A percentile compares a stretch with the other conserved stretches of the same genome.
Evolutionary conservation across 2,113 vertebrate species (phyloP).

Genomic region (Oreotrochilus melanogaster): DNA sequence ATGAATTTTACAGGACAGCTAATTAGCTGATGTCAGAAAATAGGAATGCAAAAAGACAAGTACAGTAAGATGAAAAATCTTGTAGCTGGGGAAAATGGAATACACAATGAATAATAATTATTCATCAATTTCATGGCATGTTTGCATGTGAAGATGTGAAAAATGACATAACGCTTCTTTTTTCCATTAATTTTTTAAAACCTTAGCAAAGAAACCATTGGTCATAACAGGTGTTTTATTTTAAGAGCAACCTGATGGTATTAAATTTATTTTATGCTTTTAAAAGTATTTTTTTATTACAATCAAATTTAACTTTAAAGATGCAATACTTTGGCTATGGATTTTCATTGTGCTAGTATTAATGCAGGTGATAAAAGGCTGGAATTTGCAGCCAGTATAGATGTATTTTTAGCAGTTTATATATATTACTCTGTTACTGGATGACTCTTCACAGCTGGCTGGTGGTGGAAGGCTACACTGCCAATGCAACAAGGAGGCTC

Average conservation of each 20-base stretch:
- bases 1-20: neutral
- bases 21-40: neutral
- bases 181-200: neutral
- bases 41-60: neutral
- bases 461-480: neutral
- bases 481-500: accelerated
- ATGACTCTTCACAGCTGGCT: neutral
- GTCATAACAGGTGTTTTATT: neutral
- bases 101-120: neutral
- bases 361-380: neutral
- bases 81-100: neutral
- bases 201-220: neutral
- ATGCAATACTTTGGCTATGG: neutral
- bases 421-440: too few relatives aligned
- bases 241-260: neutral
- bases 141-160: neutral
- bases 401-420: neutral
- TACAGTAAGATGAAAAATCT: neutral
- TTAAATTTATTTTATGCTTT: neutral
- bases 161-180: neutral
- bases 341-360: neutral
- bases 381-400: neutral
- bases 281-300: neutral
- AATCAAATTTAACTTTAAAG: neutral
- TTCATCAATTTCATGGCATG: neutral